These are phyloP conservation scores for Phaetusa simplex DNA, from an alignment of 2,113 vertebrate genomes.

Conservation along the genomic window DNA sequence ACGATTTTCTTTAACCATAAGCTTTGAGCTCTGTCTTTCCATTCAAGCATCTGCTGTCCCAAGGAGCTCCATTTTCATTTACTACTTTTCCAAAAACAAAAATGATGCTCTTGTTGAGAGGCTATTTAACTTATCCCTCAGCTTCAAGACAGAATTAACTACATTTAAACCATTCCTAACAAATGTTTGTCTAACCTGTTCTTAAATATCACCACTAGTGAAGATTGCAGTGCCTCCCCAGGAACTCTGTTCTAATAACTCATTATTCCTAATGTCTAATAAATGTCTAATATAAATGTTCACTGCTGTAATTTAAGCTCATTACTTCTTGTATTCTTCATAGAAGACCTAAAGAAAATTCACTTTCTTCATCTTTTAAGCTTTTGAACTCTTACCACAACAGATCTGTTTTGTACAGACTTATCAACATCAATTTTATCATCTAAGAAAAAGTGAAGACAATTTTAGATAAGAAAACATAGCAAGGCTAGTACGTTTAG, in stretches of 20 bases:
- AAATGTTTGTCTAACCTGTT: background rate
- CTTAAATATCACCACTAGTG: background rate
- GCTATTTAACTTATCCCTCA: background rate
- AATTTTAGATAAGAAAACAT: slow-evolving; percentile 34
- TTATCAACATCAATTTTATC: background rate
- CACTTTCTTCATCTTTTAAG: background rate
- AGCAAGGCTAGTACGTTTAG: slow-evolving; percentile 38
- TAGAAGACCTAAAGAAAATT: background rate
- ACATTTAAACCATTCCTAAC: background rate
- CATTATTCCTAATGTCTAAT: background rate
- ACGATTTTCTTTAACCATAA: background rate
- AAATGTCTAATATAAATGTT: background rate
- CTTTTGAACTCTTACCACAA: background rate
- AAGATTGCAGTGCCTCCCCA: background rate
- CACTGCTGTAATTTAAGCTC: background rate
- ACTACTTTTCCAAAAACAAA: background rate
- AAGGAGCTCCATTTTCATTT: background rate
- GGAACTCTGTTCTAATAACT: background rate
- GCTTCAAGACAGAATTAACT: background rate
- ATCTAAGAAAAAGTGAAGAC: background rate
- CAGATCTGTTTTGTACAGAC: background rate
- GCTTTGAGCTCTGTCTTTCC: background rate
- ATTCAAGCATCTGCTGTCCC: background rate
- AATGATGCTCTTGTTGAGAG: background rate
- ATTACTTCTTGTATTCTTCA: background rate